Percentiles rank a stretch among this genome's conserved stretches.
Evolutionary conservation across 64 coral and sea anemone genomes (phyloP).

Genomic region (Montipora foliosa): DNA sequence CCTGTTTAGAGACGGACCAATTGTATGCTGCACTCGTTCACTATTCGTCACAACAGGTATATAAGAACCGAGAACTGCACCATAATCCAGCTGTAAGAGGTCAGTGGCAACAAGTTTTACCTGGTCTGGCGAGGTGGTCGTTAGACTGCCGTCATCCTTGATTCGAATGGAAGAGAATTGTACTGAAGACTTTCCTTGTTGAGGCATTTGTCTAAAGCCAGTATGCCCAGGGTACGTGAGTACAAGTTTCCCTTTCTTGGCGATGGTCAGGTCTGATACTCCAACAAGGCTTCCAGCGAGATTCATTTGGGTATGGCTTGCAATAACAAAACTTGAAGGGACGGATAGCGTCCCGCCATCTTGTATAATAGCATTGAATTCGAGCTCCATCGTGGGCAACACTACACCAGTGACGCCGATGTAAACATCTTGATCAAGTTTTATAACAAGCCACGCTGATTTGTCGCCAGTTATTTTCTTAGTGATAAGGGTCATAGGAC

Average conservation of each 20-base stretch:
- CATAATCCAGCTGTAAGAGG: constrained; percentile 75
- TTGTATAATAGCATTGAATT: constrained; percentile 59
- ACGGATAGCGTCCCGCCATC: constrained; percentile 72
- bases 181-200: constrained; percentile 56
- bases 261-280: constrained; percentile 68
- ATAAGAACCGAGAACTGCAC: constrained; percentile 28
- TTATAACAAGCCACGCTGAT: constrained; percentile 50
- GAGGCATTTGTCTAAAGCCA: constrained; percentile 76
- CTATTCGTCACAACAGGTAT: constrained; percentile 34
- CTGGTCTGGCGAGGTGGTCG: constrained; percentile 52
- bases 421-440: constrained; percentile 82
- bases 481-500: constrained; percentile 84
- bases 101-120: constrained; percentile 55
- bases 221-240: constrained; percentile 83
- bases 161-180: constrained; percentile 59
- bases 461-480: constrained; percentile 74
- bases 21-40: constrained; percentile 41
- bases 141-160: constrained; percentile 72
- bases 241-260: constrained; percentile 27
- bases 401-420: constrained; percentile 74
- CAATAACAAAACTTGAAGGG: constrained; percentile 56
- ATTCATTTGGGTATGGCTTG: constrained; percentile 37
- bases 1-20: constrained; percentile 61
- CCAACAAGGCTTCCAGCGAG: constrained; percentile 85
- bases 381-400: constrained; percentile 52